These are phyloP conservation scores for Elaphurus davidianus DNA, from an alignment of 2,113 vertebrate genomes.

Conservation along the genomic window DNA sequence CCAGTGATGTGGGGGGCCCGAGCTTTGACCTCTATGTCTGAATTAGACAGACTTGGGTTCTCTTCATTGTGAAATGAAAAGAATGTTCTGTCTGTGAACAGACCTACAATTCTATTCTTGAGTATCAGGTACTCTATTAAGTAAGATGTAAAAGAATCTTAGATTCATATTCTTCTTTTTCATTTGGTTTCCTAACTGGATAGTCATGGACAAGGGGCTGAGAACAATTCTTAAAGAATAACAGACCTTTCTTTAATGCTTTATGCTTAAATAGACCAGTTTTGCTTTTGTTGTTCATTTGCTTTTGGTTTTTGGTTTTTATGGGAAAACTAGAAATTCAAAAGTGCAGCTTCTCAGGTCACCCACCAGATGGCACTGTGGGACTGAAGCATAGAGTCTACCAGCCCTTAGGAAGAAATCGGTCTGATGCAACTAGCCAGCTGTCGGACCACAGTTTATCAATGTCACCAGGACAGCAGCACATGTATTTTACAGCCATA, in stretches of 20 bases:
- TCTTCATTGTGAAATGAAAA: not conserved
- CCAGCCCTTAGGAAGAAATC: fast-evolving
- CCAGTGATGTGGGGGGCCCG: not conserved
- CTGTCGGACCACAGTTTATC: not conserved
- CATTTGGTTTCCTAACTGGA: not conserved
- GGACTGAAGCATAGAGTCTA: not conserved
- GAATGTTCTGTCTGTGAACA: not conserved
- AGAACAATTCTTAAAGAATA: not conserved
- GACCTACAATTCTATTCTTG: not conserved
- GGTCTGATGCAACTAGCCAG: not conserved
- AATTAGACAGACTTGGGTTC: not conserved
- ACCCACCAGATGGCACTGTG: constrained; percentile 49
- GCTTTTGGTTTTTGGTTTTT: not conserved
- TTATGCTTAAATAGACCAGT: not conserved
- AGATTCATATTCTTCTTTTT: not conserved
- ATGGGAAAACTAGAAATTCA: not conserved
- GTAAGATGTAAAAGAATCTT: not conserved
- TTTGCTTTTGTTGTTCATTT: not conserved
- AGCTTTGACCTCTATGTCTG: not conserved
- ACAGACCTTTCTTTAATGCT: not conserved
- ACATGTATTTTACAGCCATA: not conserved
- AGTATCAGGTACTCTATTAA: not conserved
- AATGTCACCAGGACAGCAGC: not conserved
- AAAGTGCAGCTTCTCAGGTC: not conserved
- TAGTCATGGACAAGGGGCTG: not conserved